Percentiles rank a stretch among this genome's conserved stretches.
These are phyloP conservation scores for Pteropus alecto DNA, from an alignment of 2,113 vertebrate species.

Conservation along the genomic window DNA sequence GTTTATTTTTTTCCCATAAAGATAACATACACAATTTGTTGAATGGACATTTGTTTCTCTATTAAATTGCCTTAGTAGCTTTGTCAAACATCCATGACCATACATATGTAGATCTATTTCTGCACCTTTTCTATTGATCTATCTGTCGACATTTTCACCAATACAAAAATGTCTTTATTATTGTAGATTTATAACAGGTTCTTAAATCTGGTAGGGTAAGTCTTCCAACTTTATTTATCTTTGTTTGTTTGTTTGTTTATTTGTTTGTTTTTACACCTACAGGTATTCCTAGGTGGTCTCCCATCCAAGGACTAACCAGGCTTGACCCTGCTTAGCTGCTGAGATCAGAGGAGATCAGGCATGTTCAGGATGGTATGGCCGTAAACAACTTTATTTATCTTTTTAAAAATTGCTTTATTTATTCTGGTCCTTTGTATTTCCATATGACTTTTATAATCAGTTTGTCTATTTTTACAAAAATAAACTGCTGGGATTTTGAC, in stretches of 20 bases:
- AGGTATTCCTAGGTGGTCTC: too few species aligned
- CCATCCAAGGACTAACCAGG: too few species aligned
- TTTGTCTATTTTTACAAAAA: neutral
- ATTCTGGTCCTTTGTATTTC: neutral
- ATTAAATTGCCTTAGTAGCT: neutral
- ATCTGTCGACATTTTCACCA: neutral
- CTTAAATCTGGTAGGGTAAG: neutral
- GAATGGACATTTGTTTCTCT: neutral
- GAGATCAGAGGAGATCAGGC: too few species aligned
- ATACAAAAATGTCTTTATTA: neutral
- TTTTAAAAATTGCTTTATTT: neutral
- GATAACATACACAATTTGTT: neutral
- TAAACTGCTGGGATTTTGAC: neutral
- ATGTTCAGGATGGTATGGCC: too few species aligned
- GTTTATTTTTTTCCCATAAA: neutral
- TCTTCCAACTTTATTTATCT: neutral
- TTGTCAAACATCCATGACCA: neutral
- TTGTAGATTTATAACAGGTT: neutral
- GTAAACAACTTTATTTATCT: neutral
- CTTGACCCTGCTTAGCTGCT: too few species aligned
- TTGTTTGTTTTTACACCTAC: too few species aligned
- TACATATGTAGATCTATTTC: neutral
- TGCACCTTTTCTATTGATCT: neutral
- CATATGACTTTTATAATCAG: neutral
- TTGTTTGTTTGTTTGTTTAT: neutral